These are phyloP conservation scores for Philereme vetulata DNA, from an alignment of 2,888 invertebrate genomes.

Conservation along the genomic window DNA sequence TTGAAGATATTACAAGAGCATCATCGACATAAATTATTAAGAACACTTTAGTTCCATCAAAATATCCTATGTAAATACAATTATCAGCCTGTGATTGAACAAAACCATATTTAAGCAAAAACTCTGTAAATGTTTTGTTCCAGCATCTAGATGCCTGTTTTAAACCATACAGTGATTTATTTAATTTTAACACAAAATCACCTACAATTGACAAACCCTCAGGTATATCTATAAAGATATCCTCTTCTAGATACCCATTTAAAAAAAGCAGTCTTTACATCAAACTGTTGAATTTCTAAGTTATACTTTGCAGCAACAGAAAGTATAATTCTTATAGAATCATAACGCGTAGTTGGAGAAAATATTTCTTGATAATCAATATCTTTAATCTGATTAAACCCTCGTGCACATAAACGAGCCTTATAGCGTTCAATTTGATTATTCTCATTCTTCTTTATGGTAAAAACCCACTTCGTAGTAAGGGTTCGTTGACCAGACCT, in stretches of 20 bases:
- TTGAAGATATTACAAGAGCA: conserved; percentile 15
- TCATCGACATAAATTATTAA: conserved; percentile 47
- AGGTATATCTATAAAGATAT: conserved; percentile 39
- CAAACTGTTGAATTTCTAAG: no score
- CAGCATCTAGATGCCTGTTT: conserved; percentile 42
- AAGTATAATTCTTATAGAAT: conserved; percentile 21
- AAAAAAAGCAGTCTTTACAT: conserved; percentile 41
- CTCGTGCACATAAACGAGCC: conserved; percentile 28
- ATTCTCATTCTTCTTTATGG: conserved; percentile 19
- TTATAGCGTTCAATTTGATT: no score
- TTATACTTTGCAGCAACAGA: conserved; percentile 18
- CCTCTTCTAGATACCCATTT: conserved; percentile 33
- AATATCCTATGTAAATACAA: conserved; percentile 41
- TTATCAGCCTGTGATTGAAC: conserved; percentile 32
- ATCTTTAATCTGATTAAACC: conserved; percentile 23
- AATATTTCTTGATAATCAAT: conserved; percentile 29
- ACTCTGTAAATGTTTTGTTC: conserved; percentile 36
- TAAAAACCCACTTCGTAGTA: no score
- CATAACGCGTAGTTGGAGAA: conserved; percentile 24
- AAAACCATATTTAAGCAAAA: conserved; percentile 35
- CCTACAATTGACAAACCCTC: conserved; percentile 26
- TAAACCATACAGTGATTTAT: conserved; percentile 42
- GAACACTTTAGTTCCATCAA: conserved; percentile 36
- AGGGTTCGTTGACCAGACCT: conserved; percentile 21
- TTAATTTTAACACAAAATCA: conserved; percentile 31